Percentiles rank a stretch among this genome's conserved stretches.
These are phyloP conservation scores for Trypoxylon attenuatum DNA, from an alignment of 2,888 invertebrate genomes.

Conservation along the genomic window DNA sequence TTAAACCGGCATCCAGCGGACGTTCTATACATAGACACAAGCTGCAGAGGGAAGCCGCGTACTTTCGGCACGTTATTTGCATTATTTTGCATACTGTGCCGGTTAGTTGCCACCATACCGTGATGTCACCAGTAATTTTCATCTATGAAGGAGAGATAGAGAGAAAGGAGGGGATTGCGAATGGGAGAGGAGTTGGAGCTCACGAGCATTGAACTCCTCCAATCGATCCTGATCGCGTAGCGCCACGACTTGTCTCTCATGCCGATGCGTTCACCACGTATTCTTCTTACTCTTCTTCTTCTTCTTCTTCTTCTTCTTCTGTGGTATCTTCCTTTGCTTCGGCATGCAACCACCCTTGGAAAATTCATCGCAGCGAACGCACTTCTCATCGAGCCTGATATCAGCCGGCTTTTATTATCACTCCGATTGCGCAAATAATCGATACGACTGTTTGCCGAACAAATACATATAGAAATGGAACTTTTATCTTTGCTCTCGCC, in stretches of 20 bases:
- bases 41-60: background rate
- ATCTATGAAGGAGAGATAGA: slow-evolving; percentile 29
- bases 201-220: slow-evolving; percentile 39
- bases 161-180: slow-evolving; percentile 6
- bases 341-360: no score
- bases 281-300: no score
- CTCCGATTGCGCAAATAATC: slow-evolving; percentile 22
- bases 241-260: no score
- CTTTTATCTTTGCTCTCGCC: no score
- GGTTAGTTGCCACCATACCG: slow-evolving; percentile 36
- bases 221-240: slow-evolving; percentile 30
- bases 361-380: no score
- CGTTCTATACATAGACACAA: slow-evolving; percentile 35
- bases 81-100: slow-evolving; percentile 64
- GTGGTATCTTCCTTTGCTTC: no score
- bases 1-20: slow-evolving; percentile 3
- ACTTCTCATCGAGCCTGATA: no score
- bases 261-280: background rate
- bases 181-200: no score
- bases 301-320: no score
- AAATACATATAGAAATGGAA: background rate
- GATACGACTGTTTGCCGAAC: background rate
- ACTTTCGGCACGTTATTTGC: slow-evolving; percentile 58
- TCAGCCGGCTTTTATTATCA: background rate
- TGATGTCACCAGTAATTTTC: slow-evolving; percentile 51